Base-by-base conservation (phyloP, 1,140 invertebrate genomes). In the Asbolus verrucosus region DNA sequence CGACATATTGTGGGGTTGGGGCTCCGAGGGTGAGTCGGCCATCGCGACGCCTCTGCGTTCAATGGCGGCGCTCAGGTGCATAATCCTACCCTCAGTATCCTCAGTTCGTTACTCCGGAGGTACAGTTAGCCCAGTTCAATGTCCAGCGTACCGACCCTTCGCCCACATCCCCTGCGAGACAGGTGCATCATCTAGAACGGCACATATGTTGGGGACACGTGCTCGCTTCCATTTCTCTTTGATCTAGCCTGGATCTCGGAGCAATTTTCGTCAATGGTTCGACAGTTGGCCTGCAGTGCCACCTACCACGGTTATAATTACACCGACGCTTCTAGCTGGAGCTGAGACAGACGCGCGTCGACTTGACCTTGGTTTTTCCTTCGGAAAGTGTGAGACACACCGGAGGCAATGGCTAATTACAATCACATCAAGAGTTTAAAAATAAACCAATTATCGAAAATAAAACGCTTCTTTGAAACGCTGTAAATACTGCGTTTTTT, bases 201-300 rank as follows among this genome's bases (percentile, higher is more conserved):
- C 43, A 59, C 66, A 68, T 60, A 61, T 68, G 66, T 68, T 39
- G 31, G 14, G 15, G 38, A 36, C 66, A 68, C 66, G 66, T 68
- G 66, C 50, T 59, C 31, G 27, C 9, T 54, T 54, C 21, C 27
- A 27, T 67, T 54, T 54, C 65, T n/a, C 16, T 16, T 66, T 18
- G 27, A 50, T 66, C 43, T n/a, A n/a, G n/a, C n/a, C 43, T n/a
- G 16, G 27, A 60, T 27, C 24, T 27, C 24, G 54, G 27, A 60
- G 24, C 27, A n/a, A 16, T 11, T 65, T 43, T 50, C 39, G 65
- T 16, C 4, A 30, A 8, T 4, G 9, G 27, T 8, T 5, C 65
- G 36, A 59, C 65, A 67, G 65, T 67, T 67, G 65, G 65, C 19
- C n/a, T n/a, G 38, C 41, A 16, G 14, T 19, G 16, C 41, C 16